These are phyloP conservation scores for Eledona agricola DNA, from an alignment of 2,888 invertebrate species.

Conservation along the genomic window DNA sequence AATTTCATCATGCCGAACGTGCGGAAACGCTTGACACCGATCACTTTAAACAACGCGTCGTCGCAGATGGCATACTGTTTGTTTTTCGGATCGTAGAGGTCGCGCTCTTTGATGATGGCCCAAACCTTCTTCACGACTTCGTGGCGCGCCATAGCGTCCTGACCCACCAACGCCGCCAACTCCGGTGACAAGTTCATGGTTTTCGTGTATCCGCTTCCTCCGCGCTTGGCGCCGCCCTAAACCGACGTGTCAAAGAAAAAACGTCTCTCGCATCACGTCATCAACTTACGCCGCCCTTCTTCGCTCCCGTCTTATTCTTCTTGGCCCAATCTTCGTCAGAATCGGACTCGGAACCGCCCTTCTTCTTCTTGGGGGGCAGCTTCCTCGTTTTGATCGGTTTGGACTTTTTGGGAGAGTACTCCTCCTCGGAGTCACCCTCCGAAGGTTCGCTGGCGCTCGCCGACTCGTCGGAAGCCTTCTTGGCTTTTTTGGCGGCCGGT, in stretches of 20 bases:
- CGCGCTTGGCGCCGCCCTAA: slow-evolving; percentile 61
- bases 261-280: slow-evolving; percentile 1
- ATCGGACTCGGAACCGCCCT: slow-evolving; percentile 74
- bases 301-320: slow-evolving; percentile 64
- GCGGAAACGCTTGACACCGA: slow-evolving; percentile 91
- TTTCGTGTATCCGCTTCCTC: slow-evolving; percentile 83
- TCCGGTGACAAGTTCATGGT: slow-evolving; percentile 86
- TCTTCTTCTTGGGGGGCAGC: slow-evolving; percentile 67
- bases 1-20: slow-evolving; percentile 98
- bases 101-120: slow-evolving; percentile 88
- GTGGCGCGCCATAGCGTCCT: slow-evolving; percentile 84
- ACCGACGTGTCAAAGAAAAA: slow-evolving; percentile 9
- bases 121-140: slow-evolving; percentile 91
- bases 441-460: slow-evolving; percentile 64
- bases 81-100: slow-evolving; percentile 92
- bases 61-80: slow-evolving; percentile 96
- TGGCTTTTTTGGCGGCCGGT: slow-evolving; percentile 63
- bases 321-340: slow-evolving; percentile 76
- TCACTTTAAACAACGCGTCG: slow-evolving; percentile 86
- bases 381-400: slow-evolving; percentile 66
- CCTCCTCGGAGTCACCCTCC: slow-evolving; percentile 68
- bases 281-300: slow-evolving; percentile 55
- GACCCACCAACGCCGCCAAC: slow-evolving; percentile 84
- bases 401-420: slow-evolving; percentile 69
- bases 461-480: slow-evolving; percentile 65